phyloP scores from a whole-genome alignment of 2,888 invertebrate genomes.

The Agonopterix heracliana region DNA sequence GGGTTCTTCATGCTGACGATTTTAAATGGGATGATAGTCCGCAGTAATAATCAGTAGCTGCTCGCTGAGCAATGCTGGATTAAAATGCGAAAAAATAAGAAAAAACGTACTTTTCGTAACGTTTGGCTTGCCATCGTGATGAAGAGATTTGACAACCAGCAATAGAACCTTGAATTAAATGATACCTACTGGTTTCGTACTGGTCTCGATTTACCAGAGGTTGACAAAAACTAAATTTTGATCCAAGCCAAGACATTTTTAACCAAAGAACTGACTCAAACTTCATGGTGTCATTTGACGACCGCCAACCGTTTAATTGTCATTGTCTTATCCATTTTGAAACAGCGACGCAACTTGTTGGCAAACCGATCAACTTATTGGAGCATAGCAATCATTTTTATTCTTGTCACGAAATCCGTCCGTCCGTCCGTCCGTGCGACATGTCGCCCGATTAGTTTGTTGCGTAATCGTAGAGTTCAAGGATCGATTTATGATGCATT shows the following conservation, averaged over 20 bases:
- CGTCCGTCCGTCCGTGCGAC: slow-evolving; percentile 37
- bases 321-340: slow-evolving; percentile 64
- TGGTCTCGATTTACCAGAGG: neutral
- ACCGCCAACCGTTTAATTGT: slow-evolving; percentile 30
- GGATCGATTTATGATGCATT: slow-evolving; percentile 24
- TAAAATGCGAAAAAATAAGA: too few relatives aligned
- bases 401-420: slow-evolving; percentile 53
- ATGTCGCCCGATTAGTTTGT: slow-evolving; percentile 49
- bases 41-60: too few relatives aligned
- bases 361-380: slow-evolving; percentile 65
- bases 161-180: slow-evolving; percentile 28
- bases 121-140: too few relatives aligned
- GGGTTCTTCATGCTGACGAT: too few relatives aligned
- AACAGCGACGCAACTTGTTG: slow-evolving; percentile 51
- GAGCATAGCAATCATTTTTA: slow-evolving; percentile 59
- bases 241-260: too few relatives aligned
- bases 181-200: neutral
- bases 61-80: too few relatives aligned
- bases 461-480: slow-evolving; percentile 46
- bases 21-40: too few relatives aligned
- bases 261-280: too few relatives aligned
- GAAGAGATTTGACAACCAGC: too few relatives aligned
- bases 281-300: too few relatives aligned
- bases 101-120: too few relatives aligned
- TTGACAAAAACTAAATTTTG: too few relatives aligned